Conservation (phyloP, 1,140 invertebrate species). For the Thalassaphorura encarpata region DNA sequence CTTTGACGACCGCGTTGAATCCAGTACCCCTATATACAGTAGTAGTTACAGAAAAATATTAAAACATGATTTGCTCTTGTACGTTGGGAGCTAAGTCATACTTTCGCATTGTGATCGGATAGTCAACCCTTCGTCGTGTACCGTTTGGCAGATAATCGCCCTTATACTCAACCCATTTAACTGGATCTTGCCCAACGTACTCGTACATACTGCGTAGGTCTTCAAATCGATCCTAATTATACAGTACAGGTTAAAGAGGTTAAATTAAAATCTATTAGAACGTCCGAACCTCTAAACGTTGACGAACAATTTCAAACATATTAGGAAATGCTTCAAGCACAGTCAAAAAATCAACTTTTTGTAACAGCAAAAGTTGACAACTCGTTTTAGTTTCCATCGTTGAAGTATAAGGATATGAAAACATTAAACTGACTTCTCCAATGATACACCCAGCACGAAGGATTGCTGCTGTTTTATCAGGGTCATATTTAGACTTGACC, state of each 20-base stretch:
- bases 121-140: background rate
- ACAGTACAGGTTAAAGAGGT: background rate
- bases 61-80: background rate
- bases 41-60: background rate
- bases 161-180: constrained; percentile 9
- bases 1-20: constrained; percentile 1
- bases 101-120: background rate
- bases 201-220: constrained; percentile 5
- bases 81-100: background rate
- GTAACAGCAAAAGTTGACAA: constrained; percentile 21
- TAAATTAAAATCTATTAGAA: background rate
- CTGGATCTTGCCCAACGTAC: constrained; percentile 6
- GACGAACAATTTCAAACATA: background rate
- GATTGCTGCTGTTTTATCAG: constrained; percentile 12
- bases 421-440: constrained; percentile 28
- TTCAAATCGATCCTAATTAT: background rate
- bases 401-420: constrained; percentile 21
- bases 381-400: constrained; percentile 26
- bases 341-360: constrained; percentile 6
- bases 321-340: background rate
- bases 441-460: constrained; percentile 24
- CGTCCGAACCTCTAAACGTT: background rate
- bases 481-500: constrained; percentile 18
- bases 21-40: constrained; percentile 11
- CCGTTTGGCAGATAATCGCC: background rate